A percentile compares a stretch with the other conserved stretches of the same genome.
Evolutionary conservation across 1,140 invertebrate genomes (phyloP).

Genomic region (Drosophila parvula): DNA sequence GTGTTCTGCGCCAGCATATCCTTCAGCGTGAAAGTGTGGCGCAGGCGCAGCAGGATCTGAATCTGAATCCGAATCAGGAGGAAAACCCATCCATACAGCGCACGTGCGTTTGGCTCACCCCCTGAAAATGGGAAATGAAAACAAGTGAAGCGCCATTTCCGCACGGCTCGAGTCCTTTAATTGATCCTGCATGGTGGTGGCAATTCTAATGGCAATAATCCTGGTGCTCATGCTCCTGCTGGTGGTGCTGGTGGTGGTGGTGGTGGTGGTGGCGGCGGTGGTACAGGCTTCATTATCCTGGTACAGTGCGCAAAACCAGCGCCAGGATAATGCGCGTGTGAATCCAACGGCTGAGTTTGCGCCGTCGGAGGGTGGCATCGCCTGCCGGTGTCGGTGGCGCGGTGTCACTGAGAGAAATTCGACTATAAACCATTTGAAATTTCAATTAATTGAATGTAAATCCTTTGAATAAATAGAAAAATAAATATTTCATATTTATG

Average conservation of each 20-base stretch:
- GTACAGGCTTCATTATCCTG: conserved; percentile 42
- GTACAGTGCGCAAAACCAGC: conserved; percentile 73
- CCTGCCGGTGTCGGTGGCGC: conserved; percentile 18
- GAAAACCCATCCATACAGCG: conserved; percentile 24
- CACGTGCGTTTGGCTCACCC: conserved; percentile 66
- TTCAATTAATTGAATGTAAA: not conserved
- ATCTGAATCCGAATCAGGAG: conserved; percentile 11
- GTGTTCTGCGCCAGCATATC: conserved; percentile 63
- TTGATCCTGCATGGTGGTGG: conserved; percentile 61
- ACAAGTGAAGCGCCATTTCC: conserved; percentile 78
- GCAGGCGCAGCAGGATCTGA: conserved; percentile 54
- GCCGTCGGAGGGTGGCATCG: conserved; percentile 60
- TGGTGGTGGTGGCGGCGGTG: conserved; percentile 17
- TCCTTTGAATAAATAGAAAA: not conserved
- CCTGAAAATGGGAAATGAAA: conserved; percentile 62
- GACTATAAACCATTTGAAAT: not conserved
- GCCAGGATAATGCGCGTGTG: conserved; percentile 62
- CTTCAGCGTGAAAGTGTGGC: conserved; percentile 78
- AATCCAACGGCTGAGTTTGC: conserved; percentile 68
- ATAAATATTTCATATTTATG: not conserved
- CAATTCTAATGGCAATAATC: conserved; percentile 34
- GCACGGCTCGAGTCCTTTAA: conserved; percentile 63
- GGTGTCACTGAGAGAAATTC: conserved; percentile 4
- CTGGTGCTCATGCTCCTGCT: conserved; percentile 19
- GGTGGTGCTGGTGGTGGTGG: conserved; percentile 29